Evolutionary conservation across 2,888 invertebrate genomes (phyloP).

Genomic region (Trachelus troglodyta): DNA sequence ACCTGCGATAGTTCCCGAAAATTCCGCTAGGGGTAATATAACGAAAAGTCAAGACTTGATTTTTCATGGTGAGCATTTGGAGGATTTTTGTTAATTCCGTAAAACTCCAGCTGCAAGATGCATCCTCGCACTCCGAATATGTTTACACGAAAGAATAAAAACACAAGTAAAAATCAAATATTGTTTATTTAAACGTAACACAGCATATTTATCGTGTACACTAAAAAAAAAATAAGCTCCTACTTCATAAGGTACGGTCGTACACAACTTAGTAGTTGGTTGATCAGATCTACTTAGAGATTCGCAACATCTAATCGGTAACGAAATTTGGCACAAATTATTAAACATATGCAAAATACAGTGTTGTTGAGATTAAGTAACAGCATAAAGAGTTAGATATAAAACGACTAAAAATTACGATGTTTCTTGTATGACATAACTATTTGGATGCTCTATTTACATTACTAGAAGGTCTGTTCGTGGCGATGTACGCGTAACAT

Average conservation of each 20-base stretch:
- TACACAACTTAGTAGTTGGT: neutral
- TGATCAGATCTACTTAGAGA: neutral
- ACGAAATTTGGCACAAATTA: neutral
- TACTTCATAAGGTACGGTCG: neutral
- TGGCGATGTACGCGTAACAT: neutral
- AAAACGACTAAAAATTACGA: neutral
- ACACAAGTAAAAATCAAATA: neutral
- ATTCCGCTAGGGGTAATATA: too few relatives aligned
- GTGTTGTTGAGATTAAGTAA: slow-evolving; percentile 1
- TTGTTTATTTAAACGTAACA: slow-evolving; percentile 1
- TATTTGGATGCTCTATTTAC: slow-evolving; percentile 2
- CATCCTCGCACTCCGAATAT: too few relatives aligned
- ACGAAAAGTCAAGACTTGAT: too few relatives aligned
- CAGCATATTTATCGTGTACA: neutral
- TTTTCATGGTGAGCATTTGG: too few relatives aligned
- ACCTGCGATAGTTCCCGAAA: too few relatives aligned
- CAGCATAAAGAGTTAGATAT: neutral
- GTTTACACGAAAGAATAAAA: neutral
- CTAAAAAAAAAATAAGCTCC: neutral
- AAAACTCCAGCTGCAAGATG: too few relatives aligned
- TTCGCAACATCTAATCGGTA: neutral
- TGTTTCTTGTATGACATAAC: neutral
- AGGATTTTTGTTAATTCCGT: too few relatives aligned
- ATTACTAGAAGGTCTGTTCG: neutral
- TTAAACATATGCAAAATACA: neutral